Evolutionary conservation across 2,888 invertebrate species (phyloP).

Genomic region (Corythucha ciliata): DNA sequence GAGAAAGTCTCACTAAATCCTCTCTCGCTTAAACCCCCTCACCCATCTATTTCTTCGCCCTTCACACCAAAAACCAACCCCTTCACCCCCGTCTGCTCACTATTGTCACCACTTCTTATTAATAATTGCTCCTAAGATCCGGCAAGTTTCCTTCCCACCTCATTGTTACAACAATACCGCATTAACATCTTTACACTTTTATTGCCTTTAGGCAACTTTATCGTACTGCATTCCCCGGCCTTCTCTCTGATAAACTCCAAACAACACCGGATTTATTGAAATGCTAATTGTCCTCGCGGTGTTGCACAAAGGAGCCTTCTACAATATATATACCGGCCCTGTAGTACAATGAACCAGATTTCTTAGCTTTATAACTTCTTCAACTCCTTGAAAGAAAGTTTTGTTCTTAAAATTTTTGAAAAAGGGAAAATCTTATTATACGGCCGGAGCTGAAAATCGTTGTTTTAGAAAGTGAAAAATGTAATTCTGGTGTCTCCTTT

Average conservation of each 20-base stretch:
- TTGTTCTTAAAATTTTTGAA: no score
- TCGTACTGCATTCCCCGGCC: slow-evolving; percentile 15
- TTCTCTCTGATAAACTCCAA: slow-evolving; percentile 26
- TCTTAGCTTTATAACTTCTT: slow-evolving; percentile 22
- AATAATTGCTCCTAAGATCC: slow-evolving; percentile 26
- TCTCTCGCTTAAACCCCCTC: neutral
- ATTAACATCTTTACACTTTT: slow-evolving; percentile 30
- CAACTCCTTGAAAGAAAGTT: no score
- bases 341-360: slow-evolving; percentile 23
- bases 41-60: slow-evolving; percentile 5
- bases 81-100: slow-evolving; percentile 8
- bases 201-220: slow-evolving; percentile 28
- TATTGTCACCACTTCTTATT: slow-evolving; percentile 26
- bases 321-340: slow-evolving; percentile 20
- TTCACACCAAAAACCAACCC: neutral
- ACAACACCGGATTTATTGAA: slow-evolving; percentile 27
- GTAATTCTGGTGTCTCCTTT: no score
- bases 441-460: no score
- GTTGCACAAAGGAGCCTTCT: slow-evolving; percentile 16
- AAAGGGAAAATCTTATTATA: no score
- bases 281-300: slow-evolving; percentile 24
- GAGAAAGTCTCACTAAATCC: neutral
- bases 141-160: slow-evolving; percentile 28
- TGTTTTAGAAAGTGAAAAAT: no score
- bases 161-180: slow-evolving; percentile 27